A percentile compares a stretch with the other conserved stretches of the same genome.
phyloP scores from a whole-genome alignment of 2,113 vertebrate species.

The Tragelaphus scriptus region DNA sequence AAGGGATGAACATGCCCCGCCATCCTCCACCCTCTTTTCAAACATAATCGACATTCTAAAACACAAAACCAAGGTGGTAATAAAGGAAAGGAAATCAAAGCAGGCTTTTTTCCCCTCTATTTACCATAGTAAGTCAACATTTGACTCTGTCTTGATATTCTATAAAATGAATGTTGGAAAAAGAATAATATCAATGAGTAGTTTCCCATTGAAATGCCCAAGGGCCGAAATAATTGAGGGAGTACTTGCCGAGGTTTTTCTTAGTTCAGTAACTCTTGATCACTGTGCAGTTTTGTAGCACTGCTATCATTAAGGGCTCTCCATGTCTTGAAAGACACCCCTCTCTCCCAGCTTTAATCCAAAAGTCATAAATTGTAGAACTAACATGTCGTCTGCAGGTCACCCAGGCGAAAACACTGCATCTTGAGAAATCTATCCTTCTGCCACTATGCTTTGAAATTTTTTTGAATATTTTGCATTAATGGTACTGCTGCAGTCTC shows the following conservation, averaged over 20 bases:
- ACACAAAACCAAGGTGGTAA: slow-evolving; percentile 70
- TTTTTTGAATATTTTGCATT: slow-evolving; percentile 66
- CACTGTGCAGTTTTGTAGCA: slow-evolving; percentile 58
- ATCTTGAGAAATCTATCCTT: slow-evolving; percentile 59
- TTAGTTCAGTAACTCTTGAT: slow-evolving; percentile 75
- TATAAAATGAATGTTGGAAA: slow-evolving; percentile 67
- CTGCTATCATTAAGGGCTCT: slow-evolving; percentile 67
- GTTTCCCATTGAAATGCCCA: slow-evolving; percentile 63
- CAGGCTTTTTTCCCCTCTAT: slow-evolving; percentile 55
- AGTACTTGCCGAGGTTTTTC: slow-evolving; percentile 67
- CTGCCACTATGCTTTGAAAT: slow-evolving; percentile 56
- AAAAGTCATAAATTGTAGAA: slow-evolving; percentile 72
- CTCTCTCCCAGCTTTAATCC: slow-evolving; percentile 63
- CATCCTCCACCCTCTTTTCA: slow-evolving; percentile 53
- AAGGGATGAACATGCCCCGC: slow-evolving; percentile 41
- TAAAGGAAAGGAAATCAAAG: slow-evolving; percentile 68
- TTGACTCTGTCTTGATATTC: slow-evolving; percentile 67
- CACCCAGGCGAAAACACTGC: slow-evolving; percentile 58
- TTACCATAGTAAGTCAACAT: slow-evolving; percentile 71
- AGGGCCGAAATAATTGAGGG: slow-evolving; percentile 71
- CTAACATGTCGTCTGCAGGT: slow-evolving; percentile 49
- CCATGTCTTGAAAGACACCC: slow-evolving; percentile 58
- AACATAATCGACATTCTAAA: slow-evolving; percentile 62
- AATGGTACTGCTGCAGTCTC: slow-evolving; percentile 40
- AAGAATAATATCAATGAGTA: slow-evolving; percentile 69